These are phyloP conservation scores for Potamilus streckersoni DNA, from an alignment of 1,140 invertebrate species.

Conservation along the genomic window DNA sequence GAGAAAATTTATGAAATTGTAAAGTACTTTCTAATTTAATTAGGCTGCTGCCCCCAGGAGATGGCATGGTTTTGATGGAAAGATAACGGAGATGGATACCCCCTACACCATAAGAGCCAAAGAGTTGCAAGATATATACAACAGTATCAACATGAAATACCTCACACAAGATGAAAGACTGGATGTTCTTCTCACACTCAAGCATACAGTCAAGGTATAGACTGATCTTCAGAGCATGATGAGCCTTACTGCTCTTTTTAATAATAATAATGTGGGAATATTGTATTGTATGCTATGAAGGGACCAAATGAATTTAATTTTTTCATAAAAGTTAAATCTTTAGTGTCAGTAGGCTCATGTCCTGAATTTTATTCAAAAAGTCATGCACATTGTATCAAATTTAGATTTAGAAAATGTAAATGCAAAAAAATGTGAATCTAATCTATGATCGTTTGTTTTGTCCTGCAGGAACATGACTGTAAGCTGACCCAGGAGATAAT, in stretches of 20 bases:
- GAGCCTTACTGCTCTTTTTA: background rate
- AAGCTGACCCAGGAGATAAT: slow-evolving; percentile 69
- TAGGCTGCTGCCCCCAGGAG: slow-evolving; percentile 66
- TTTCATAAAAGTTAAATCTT: no score
- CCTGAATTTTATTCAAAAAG: no score
- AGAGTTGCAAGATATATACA: slow-evolving; percentile 67
- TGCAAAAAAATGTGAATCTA: no score
- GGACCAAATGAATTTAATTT: no score
- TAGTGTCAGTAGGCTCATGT: no score
- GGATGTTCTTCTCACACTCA: slow-evolving; percentile 68
- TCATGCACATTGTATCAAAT: no score
- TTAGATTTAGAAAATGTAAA: no score
- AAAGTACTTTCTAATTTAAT: no score
- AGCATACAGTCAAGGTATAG: slow-evolving; percentile 68
- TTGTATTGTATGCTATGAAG: no score
- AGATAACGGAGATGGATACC: slow-evolving; percentile 65
- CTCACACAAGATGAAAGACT: slow-evolving; percentile 68
- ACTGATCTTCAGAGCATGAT: background rate
- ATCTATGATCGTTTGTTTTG: background rate
- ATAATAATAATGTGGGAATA: no score
- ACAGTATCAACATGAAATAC: slow-evolving; percentile 68
- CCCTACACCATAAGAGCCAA: slow-evolving; percentile 67
- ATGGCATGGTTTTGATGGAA: slow-evolving; percentile 64
- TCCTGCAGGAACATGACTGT: slow-evolving; percentile 68
- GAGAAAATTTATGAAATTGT: no score